Evolutionary conservation across 2,888 invertebrate species (phyloP).

Genomic region (Zygothrica quintamaculata): DNA sequence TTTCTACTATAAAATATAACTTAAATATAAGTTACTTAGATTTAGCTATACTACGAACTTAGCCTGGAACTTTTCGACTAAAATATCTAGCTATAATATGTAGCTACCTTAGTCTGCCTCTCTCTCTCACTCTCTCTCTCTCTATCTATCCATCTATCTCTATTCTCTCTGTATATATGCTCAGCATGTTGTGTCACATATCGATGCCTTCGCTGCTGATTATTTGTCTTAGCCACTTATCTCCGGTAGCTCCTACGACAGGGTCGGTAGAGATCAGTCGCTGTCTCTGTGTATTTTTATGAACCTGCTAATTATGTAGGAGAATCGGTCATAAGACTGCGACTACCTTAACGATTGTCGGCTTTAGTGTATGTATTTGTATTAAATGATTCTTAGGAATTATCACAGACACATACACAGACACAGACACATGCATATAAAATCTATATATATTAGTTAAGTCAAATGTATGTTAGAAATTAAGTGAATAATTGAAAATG

Average conservation of each 20-base stretch:
- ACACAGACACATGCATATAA: too few species aligned
- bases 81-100: too few species aligned
- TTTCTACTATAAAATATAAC: too few species aligned
- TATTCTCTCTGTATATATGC: neutral
- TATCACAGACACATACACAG: constrained; percentile 4
- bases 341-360: constrained; percentile 16
- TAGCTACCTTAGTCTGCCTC: too few species aligned
- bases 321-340: constrained; percentile 4
- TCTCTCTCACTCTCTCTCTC: too few species aligned
- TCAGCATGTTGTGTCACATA: constrained; percentile 37
- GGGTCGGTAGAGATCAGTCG: constrained; percentile 45
- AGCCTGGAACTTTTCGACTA: too few species aligned
- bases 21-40: too few species aligned
- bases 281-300: constrained; percentile 61
- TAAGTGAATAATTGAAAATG: too few species aligned
- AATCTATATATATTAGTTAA: too few species aligned
- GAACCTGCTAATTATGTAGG: constrained; percentile 62
- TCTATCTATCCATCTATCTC: too few species aligned
- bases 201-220: constrained; percentile 19
- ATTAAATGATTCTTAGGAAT: constrained; percentile 35
- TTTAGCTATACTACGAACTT: too few species aligned
- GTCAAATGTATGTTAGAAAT: too few species aligned
- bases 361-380: constrained; percentile 16
- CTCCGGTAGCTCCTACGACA: constrained; percentile 45
- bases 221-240: constrained; percentile 41